Percentiles rank a stretch among this genome's conserved stretches.
phyloP scores from a whole-genome alignment of 2,888 invertebrate species.

The Ichneumon xanthorius region DNA sequence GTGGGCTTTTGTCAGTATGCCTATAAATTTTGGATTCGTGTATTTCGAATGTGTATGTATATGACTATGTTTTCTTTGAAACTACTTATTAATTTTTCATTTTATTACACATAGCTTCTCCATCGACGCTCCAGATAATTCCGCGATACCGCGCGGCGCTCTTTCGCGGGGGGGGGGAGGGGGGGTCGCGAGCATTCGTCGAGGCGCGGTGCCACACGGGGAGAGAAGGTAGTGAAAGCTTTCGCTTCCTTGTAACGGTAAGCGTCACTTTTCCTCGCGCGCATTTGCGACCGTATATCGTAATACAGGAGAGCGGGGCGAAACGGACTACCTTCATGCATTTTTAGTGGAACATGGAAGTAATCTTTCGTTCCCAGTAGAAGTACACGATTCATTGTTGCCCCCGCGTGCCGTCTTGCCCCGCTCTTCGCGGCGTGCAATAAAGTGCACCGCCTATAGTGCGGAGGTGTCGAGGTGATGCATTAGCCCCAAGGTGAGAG shows the following conservation, averaged over 20 bases:
- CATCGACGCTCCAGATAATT: neutral
- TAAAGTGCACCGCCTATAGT: neutral
- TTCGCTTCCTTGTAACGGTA: neutral
- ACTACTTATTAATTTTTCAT: no score
- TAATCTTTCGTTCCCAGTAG: no score
- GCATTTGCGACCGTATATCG: neutral
- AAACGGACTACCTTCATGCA: no score
- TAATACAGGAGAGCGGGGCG: neutral
- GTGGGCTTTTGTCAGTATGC: no score
- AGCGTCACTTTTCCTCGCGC: neutral
- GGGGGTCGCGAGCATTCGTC: neutral
- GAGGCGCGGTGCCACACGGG: no score
- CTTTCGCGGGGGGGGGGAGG: neutral
- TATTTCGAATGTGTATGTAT: no score
- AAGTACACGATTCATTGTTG: no score
- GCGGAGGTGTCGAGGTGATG: constrained; percentile 26
- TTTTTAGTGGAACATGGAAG: no score
- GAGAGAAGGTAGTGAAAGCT: neutral
- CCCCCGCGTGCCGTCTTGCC: no score
- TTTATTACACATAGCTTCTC: no score
- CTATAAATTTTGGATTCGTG: no score
- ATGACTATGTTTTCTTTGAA: no score
- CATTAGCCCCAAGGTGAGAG: constrained; percentile 33
- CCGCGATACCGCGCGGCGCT: neutral
- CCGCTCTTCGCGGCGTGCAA: neutral